Percentiles rank a stretch among this genome's conserved stretches.
These are phyloP conservation scores for Saturnia pavonia DNA, from an alignment of 2,888 invertebrate genomes.

Conservation along the genomic window DNA sequence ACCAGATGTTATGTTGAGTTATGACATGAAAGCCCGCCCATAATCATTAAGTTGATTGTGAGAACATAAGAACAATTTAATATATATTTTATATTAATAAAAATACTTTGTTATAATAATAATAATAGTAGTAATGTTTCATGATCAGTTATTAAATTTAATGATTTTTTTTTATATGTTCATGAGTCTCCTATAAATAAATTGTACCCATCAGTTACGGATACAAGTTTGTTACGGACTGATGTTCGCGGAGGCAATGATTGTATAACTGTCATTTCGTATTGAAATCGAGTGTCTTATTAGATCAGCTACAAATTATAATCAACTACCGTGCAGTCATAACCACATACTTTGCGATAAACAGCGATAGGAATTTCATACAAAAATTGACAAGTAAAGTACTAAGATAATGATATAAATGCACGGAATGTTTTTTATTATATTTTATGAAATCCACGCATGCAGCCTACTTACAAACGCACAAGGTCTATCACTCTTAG, in stretches of 20 bases:
- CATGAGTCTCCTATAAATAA: no score
- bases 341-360: neutral
- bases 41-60: neutral
- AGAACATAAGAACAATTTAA: neutral
- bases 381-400: neutral
- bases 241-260: neutral
- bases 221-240: neutral
- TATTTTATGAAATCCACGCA: neutral
- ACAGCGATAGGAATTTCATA: neutral
- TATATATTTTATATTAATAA: no score
- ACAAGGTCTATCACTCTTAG: no score
- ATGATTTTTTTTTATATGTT: no score
- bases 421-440: neutral
- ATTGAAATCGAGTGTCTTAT: neutral
- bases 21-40: neutral
- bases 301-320: neutral
- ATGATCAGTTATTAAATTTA: no score
- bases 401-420: neutral
- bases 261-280: neutral
- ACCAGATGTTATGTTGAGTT: neutral
- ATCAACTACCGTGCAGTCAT: neutral
- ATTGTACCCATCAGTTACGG: neutral
- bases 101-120: no score
- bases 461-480: neutral
- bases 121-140: no score